phyloP scores from a whole-genome alignment of 2,888 invertebrate genomes.

The Mesodorylaimus sp. region DNA sequence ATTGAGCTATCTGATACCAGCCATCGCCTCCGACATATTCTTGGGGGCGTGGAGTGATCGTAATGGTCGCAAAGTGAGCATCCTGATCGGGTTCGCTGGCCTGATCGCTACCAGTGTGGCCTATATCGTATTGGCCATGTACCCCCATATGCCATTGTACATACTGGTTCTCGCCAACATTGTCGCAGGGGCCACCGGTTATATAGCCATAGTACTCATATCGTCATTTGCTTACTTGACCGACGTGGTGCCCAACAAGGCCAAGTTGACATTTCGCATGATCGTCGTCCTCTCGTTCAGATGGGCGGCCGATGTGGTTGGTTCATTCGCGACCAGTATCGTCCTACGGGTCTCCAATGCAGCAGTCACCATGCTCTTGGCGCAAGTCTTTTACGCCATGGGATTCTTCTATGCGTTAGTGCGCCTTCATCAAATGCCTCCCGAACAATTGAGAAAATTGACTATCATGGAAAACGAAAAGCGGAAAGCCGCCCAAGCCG shows the following conservation, averaged over 20 bases:
- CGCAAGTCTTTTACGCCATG: not conserved
- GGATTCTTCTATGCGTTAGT: not conserved
- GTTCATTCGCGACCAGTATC: too few relatives aligned
- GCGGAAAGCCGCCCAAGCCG: too few relatives aligned
- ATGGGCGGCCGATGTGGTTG: too few relatives aligned
- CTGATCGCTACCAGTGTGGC: not conserved
- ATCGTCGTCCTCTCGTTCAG: too few relatives aligned
- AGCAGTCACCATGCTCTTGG: too few relatives aligned
- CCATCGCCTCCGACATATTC: not conserved
- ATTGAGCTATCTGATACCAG: not conserved
- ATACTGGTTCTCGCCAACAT: not conserved
- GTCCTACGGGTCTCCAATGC: too few relatives aligned
- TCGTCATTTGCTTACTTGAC: not conserved
- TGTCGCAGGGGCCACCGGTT: not conserved
- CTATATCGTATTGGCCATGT: not conserved
- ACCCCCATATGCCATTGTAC: not conserved
- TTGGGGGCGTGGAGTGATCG: not conserved
- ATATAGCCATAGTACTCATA: slow-evolving; percentile 2
- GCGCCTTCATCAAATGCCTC: not conserved
- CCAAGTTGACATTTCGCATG: not conserved
- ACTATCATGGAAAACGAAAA: too few relatives aligned
- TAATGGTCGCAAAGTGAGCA: slow-evolving; percentile 1
- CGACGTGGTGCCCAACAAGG: not conserved
- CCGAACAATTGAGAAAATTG: too few relatives aligned
- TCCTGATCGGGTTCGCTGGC: not conserved